Base-by-base conservation (phyloP, 1,140 invertebrate species). In the Diorhabda elongata region DNA sequence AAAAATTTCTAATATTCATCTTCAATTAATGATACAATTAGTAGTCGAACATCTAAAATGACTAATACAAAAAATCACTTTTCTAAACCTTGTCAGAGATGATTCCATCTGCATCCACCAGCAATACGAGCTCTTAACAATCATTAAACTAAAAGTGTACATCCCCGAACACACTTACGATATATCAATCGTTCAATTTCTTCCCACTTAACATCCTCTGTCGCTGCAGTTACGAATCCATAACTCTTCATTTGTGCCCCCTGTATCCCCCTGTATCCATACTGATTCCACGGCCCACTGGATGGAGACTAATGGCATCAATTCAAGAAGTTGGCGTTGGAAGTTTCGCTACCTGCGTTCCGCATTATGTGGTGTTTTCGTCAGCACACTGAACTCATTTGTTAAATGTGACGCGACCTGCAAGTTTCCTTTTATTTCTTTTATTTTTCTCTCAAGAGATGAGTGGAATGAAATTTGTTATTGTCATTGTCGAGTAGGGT, bases 241-340 rank as follows among this genome's bases (percentile, higher is more conserved):
- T 79, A 77, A 76, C 72, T 79, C 78, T 79, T 79, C 76, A 79
- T 79, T 79, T 79, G 72, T 72, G 70, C 66, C 64, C 70, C 44
- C 68, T 62, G 58, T 43, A 71, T 60, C 11, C 11, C 70, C 44
- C 68, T 62, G 71, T 73, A 76, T 76, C 73, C 70, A 75, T 77
- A 76, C 72, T 75, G 72, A 78, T 75, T 77, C 73, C 68, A 42
- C 69, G 59, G 63, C 64, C 66, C 73, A 60, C 71, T 64, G 69
- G 78, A 79, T 78, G 75, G 77, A 77, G 75, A 79, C 74, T 77
- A 78, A 79, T 79, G 78, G 71, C 69, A 64, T 70, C 78, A 76
- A 79, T 79, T 76, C 75, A 68, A 61, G 44, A 69, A 77, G 74
- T 73, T 76, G 76, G 74, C 77, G 73, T 73, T 58, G 65, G 69